phyloP scores from a whole-genome alignment of 1,140 invertebrate species.

The Drosophila erecta region DNA sequence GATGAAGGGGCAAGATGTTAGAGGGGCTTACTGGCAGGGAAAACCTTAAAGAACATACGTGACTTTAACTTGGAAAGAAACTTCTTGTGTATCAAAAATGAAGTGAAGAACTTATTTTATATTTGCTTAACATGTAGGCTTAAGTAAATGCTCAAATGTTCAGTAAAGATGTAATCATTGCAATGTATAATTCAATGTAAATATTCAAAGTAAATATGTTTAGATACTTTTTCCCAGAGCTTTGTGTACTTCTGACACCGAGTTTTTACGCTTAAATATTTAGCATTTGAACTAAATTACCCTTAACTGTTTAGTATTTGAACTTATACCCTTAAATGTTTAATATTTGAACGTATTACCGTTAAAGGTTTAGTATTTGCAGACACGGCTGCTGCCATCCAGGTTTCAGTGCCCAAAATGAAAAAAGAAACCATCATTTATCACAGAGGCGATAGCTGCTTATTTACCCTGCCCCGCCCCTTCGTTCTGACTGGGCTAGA shows the following conservation, averaged over 20 bases:
- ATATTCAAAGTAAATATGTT: neutral
- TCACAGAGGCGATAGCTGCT: slow-evolving; percentile 16
- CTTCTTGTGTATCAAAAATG: too few species aligned
- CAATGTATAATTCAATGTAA: too few species aligned
- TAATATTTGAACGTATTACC: too few species aligned
- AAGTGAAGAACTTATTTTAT: too few species aligned
- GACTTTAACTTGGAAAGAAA: neutral
- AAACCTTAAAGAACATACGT: neutral
- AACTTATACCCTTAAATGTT: too few species aligned
- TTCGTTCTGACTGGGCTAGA: slow-evolving; percentile 20
- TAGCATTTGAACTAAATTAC: too few species aligned
- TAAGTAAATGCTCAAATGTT: too few species aligned
- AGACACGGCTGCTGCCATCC: neutral
- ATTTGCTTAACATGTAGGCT: too few species aligned
- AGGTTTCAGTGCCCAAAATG: neutral
- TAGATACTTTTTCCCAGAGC: neutral
- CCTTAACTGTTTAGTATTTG: too few species aligned
- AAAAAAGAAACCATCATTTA: slow-evolving; percentile 33
- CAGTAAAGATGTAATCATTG: too few species aligned
- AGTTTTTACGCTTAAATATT: too few species aligned
- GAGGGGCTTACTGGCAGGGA: neutral
- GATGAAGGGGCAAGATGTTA: neutral
- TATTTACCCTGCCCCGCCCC: neutral
- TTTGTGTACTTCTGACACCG: neutral
- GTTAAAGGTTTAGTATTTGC: neutral